Base-by-base conservation (phyloP, 2,797 vertebrate genomes). In the Catostomus latipinnis region DNA sequence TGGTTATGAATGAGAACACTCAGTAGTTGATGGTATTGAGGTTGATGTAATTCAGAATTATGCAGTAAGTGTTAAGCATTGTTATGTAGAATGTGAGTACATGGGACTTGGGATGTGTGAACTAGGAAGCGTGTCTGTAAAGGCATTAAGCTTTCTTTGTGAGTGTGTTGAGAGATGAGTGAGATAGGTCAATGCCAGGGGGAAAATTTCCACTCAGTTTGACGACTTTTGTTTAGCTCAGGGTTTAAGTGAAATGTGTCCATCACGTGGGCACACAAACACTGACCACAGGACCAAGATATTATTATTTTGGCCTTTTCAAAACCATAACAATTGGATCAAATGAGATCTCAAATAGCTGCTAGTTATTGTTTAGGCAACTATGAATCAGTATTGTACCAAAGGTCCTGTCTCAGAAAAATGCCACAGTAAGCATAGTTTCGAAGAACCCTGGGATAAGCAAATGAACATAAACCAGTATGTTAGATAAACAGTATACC, bases 221-320 rank as follows among this genome's bases (percentile, higher is more conserved):
- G 93, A 96, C 93, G 93, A 95, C 93, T 95, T 22, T 95, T 96
- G 95, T 94, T 94, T 92, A 93, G 92, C 95, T 93, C 93, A 94
- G 94, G 94, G 95, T 96, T 92, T 86, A 85, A 86, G 85, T 78
- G 57, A 84, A 78, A 60, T 78, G 80, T 80, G 76, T 83, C 83
- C 74, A 80, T 73, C 34, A 46, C 10, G 18, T 66, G 78, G 85
- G 49, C 63, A 74, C 61, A 73, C 68, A 72, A 68, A 82, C 62
- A 46, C 69, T 81, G 63, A 82, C 60, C 61, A 58, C 74, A 80
- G 70, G 71, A 68, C 82, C 88, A 18, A 18, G 16, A 18, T 18
- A 18, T 18, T 18, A 18, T 18, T 18, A 58, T 85, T 74, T 63
- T 58, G 62, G 57, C 63, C 73, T 79, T 49, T 58, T 65, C 22